Evolutionary conservation across 2,888 invertebrate species (phyloP), one percentile per base, ranked within the genome.

Genomic region (Tachina fera): DNA sequence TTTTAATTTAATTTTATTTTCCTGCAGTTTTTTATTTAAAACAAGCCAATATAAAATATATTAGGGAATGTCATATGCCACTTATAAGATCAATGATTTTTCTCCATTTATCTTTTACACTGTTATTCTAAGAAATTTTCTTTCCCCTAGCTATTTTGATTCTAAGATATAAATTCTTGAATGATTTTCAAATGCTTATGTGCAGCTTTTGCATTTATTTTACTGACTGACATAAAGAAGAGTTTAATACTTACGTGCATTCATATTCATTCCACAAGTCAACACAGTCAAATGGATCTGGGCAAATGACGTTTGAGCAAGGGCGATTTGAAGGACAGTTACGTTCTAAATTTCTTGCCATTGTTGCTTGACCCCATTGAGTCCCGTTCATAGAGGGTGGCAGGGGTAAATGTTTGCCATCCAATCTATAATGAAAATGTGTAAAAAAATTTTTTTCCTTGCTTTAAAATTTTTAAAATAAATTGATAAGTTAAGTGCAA

Each of bases 181-280:
- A 8, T 49, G n/a, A 49, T 51, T n/a, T 16, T n/a, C n/a, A 51
- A n/a, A 51, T 9, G 16, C 14, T 3, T 51, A 16, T 9, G n/a
- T n/a, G 16, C 8, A 56, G 4, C 10, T 53, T 19, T 31, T 16
- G 6, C 1, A 0, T 31, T 31, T 31, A 31, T 6, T 31, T 31
- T 31, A 6, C 31, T 6, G 31, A 31, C 31, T 5, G 6, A 31
- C 4, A 31, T 3, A 31, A 31, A 31, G 31, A 39, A 39, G 39
- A 1, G n/a, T 49, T 60, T 41, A 56, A 53, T 77, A 96, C 97
- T 96, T 94, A 99, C 97, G 98, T 98, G 97, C 99, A 99, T 93
- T 98, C 98, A 91, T 98, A 97, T 93, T 97, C 97, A 93, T 98
- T 99, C 99, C 99, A 99, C 61, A 99, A 95, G 93, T 98, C 98